Conservation (phyloP, 2,797 vertebrate species). For the Microcaecilia unicolor region DNA sequence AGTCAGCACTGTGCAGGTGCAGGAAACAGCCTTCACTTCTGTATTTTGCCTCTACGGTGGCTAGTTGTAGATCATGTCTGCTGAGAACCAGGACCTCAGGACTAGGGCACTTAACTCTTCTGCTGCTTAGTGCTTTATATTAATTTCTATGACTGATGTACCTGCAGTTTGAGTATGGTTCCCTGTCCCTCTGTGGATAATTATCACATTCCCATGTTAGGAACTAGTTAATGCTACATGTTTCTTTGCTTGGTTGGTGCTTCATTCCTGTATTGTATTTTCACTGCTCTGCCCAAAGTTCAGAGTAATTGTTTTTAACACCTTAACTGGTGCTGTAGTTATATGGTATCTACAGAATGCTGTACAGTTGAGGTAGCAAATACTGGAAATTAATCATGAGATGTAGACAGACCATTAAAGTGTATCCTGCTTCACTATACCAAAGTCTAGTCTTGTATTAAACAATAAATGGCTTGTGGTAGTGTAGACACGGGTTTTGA, state of each 20-base stretch:
- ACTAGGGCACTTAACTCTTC: background rate
- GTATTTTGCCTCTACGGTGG: no score
- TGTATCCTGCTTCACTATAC: no score
- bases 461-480: no score
- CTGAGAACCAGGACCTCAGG: no score
- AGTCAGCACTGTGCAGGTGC: no score
- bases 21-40: no score
- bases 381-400: no score
- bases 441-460: no score
- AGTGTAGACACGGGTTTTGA: no score
- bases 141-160: conserved; percentile 6
- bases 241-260: conserved; percentile 2
- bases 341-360: conserved; percentile 33
- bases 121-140: background rate
- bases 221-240: conserved; percentile 1
- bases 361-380: conserved; percentile 31
- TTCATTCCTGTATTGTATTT: conserved; percentile 5
- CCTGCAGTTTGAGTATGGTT: background rate
- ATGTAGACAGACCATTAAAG: no score
- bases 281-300: conserved; percentile 17
- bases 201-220: conserved; percentile 7
- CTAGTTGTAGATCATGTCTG: no score
- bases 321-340: conserved; percentile 32
- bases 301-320: conserved; percentile 30
- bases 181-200: conserved; percentile 8